Conservation (phyloP, 2,888 invertebrate species). For the Eupithecia insigniata region DNA sequence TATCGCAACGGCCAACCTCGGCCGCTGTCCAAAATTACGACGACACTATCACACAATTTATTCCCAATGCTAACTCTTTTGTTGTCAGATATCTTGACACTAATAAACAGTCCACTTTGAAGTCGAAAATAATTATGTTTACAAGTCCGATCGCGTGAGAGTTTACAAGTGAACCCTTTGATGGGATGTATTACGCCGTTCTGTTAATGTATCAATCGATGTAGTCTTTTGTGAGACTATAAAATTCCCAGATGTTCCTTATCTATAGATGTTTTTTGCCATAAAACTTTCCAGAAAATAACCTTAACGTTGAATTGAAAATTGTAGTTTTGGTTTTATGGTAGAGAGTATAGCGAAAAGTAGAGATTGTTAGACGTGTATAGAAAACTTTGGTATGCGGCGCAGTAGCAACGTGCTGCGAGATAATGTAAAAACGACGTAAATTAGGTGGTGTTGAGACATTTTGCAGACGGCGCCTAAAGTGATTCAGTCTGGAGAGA, state of each 20-base stretch:
- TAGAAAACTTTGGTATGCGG: conserved; percentile 1
- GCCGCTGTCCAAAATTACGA: conserved; percentile 64
- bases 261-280: neutral
- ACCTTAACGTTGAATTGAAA: neutral
- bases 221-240: conserved; percentile 34
- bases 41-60: conserved; percentile 68
- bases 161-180: conserved; percentile 55
- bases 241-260: conserved; percentile 34
- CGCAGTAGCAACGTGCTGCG: conserved; percentile 38
- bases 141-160: conserved; percentile 60
- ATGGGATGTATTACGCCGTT: conserved; percentile 33
- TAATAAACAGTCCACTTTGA: conserved; percentile 74
- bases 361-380: neutral
- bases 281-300: neutral
- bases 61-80: conserved; percentile 72
- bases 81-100: conserved; percentile 63
- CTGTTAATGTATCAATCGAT: conserved; percentile 36
- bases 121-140: conserved; percentile 72
- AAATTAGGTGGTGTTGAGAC: conserved; percentile 76
- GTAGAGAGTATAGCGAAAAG: neutral
- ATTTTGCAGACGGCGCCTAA: conserved; percentile 84
- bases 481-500: conserved; percentile 80
- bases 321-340: neutral
- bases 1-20: conserved; percentile 60
- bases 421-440: conserved; percentile 56